Evolutionary conservation across 1,140 invertebrate genomes (phyloP), one percentile per base, ranked within the genome.

Genomic region (Bombus sibiricus): DNA sequence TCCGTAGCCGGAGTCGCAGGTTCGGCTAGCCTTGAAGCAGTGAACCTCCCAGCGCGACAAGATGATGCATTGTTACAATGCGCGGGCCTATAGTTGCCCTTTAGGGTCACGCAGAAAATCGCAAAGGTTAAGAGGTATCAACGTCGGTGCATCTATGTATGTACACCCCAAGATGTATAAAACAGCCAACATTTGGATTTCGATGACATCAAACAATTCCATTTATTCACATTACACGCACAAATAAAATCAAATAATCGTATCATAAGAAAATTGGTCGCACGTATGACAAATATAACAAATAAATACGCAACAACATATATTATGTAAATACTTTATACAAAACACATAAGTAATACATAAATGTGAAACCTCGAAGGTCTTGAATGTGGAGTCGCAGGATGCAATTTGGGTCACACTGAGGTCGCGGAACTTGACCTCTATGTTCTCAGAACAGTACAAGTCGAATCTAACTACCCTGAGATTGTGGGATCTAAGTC

Each of bases 21-120:
- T 91, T 91, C 90, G 83, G 81, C 88, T 81, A 90, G 89, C 88
- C 90, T 90, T 90, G 84, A 88, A 73, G 89, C 76, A 43, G 87
- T 87, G 86, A 91, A 91, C 91, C 91, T 92, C 91, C 91, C 91
- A 92, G 83, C 91, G 91, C 91, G 91, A 92, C 91, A 92, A 91
- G 91, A 92, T 92, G 91, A 92, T 92, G 91, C 87, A 92, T 92
- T 82, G 91, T 91, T 92, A 92, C 91, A 91, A 88, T 88, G 85
- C 75, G 64, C 90, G 79, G 87, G 37, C 73, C 79, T 77, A 79
- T 82, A 83, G 80, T 79, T 85, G 86, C 86, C 83, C 83, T 81
- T 79, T 81, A 41, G 89, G 90, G 89, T 90, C 89, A 86, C 81
- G 76, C 85, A 91, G 89, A 91, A 91, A 91, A 89, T 91, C 89